Percentiles rank a stretch among this genome's conserved stretches.
These are phyloP conservation scores for Craterocephalus amniculus DNA, from an alignment of 2,797 vertebrate genomes.

Conservation along the genomic window DNA sequence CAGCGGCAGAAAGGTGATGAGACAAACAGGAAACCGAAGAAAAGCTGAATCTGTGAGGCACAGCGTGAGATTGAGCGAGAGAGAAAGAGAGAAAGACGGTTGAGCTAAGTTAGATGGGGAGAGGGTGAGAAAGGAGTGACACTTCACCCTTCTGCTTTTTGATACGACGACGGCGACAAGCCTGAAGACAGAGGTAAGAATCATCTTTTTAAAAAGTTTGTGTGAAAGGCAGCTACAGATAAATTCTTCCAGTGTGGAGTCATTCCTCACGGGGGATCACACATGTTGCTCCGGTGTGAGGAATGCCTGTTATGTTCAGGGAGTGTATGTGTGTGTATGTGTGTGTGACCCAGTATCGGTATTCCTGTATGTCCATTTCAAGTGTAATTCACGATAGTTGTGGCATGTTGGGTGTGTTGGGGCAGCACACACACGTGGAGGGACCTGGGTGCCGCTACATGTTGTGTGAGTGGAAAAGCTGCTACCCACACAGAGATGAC, in stretches of 20 bases:
- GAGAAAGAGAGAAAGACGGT: not conserved
- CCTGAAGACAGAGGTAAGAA: constrained; percentile 64
- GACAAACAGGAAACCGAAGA: constrained; percentile 30
- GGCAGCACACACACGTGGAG: constrained; percentile 29
- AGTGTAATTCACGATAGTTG: not conserved
- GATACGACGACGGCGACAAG: constrained; percentile 1
- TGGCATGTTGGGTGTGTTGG: constrained; percentile 15
- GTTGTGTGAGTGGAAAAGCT: constrained; percentile 35
- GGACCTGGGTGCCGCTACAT: constrained; percentile 26
- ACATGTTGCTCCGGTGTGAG: constrained; percentile 60
- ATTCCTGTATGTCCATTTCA: not conserved
- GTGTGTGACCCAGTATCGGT: not conserved
- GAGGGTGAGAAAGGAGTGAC: constrained; percentile 20
- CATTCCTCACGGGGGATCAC: constrained; percentile 50
- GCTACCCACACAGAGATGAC: constrained; percentile 59
- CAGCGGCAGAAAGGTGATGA: not conserved
- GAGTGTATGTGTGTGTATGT: constrained; percentile 29
- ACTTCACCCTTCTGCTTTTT: constrained; percentile 35
- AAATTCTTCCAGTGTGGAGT: constrained; percentile 54
- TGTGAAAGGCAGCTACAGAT: constrained; percentile 19
- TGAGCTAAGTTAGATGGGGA: not conserved
- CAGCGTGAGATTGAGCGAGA: no score
- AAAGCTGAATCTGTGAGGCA: no score
- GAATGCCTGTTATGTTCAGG: constrained; percentile 72
- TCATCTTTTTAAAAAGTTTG: not conserved